These are phyloP conservation scores for Mallotus villosus DNA, from an alignment of 2,797 vertebrate genomes.

Conservation along the genomic window DNA sequence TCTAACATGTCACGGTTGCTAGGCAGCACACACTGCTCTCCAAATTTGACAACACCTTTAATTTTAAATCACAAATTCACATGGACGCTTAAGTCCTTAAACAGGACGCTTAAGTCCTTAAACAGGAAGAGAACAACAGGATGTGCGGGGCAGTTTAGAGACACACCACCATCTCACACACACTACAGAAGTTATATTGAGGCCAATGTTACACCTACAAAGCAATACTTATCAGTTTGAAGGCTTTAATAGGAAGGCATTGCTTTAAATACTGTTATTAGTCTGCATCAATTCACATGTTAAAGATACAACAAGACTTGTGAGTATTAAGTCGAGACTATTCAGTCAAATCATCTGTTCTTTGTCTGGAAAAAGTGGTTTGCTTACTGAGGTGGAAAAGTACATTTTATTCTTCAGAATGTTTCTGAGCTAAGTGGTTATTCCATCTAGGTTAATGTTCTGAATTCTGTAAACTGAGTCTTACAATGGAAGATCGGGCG, in stretches of 20 bases:
- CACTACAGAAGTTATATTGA: constrained; percentile 17
- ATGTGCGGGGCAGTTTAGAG: constrained; percentile 16
- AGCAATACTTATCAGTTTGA: background rate
- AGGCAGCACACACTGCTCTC: background rate
- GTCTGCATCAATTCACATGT: constrained; percentile 6
- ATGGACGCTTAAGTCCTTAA: constrained; percentile 22
- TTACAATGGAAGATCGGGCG: background rate
- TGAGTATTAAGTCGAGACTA: background rate
- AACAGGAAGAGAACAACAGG: constrained; percentile 22
- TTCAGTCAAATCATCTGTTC: background rate
- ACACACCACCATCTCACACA: constrained; percentile 27
- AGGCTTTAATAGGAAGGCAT: constrained; percentile 5
- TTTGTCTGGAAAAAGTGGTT: background rate
- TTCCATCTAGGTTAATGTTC: background rate
- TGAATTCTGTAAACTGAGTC: background rate
- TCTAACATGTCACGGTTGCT: background rate
- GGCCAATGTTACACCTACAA: constrained; percentile 10
- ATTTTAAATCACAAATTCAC: constrained; percentile 12
- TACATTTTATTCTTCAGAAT: background rate
- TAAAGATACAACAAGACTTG: constrained; percentile 7
- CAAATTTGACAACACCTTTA: background rate
- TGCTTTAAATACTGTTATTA: constrained; percentile 7
- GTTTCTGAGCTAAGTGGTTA: background rate
- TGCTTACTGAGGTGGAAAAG: background rate
- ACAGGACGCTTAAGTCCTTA: constrained; percentile 25